A percentile compares a stretch with the other conserved stretches of the same genome.
Evolutionary conservation across 2,888 invertebrate genomes (phyloP).

Genomic region (Carcina quercana): DNA sequence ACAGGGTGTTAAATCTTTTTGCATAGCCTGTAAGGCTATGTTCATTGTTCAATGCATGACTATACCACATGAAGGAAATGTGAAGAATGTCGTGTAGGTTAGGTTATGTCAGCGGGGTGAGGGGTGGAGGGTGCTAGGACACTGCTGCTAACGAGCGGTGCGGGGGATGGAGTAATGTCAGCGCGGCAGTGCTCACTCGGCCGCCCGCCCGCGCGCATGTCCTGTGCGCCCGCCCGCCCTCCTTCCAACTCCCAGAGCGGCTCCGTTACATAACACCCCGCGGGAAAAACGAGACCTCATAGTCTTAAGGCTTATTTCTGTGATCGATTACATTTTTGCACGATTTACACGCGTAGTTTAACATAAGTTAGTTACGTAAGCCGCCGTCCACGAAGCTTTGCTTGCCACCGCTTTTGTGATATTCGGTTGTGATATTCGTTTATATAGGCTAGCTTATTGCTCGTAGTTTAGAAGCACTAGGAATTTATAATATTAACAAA

Average conservation of each 20-base stretch:
- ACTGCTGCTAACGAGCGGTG: constrained; percentile 16
- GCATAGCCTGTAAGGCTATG: no score
- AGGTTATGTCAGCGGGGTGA: constrained; percentile 16
- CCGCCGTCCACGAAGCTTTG: constrained; percentile 72
- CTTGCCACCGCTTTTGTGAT: constrained; percentile 71
- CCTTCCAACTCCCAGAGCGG: constrained; percentile 45
- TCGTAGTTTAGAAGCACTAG: constrained; percentile 33
- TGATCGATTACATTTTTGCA: constrained; percentile 67
- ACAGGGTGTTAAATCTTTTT: no score
- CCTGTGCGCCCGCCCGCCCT: constrained; percentile 41
- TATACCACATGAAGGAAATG: no score
- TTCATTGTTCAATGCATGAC: no score
- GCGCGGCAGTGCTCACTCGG: constrained; percentile 61
- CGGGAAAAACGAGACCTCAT: constrained; percentile 46
- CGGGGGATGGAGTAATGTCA: constrained; percentile 27
- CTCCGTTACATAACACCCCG: constrained; percentile 64
- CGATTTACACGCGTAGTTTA: constrained; percentile 58
- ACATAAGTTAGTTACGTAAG: constrained; percentile 62
- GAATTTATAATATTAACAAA: constrained; percentile 2
- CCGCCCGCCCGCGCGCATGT: constrained; percentile 61
- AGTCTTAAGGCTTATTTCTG: constrained; percentile 71
- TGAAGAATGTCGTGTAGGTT: no score
- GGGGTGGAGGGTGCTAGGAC: constrained; percentile 18
- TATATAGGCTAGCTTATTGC: constrained; percentile 68
- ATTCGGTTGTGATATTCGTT: constrained; percentile 69